These are phyloP conservation scores for Cromileptes altivelis DNA, from an alignment of 2,113 vertebrate genomes.

Conservation along the genomic window DNA sequence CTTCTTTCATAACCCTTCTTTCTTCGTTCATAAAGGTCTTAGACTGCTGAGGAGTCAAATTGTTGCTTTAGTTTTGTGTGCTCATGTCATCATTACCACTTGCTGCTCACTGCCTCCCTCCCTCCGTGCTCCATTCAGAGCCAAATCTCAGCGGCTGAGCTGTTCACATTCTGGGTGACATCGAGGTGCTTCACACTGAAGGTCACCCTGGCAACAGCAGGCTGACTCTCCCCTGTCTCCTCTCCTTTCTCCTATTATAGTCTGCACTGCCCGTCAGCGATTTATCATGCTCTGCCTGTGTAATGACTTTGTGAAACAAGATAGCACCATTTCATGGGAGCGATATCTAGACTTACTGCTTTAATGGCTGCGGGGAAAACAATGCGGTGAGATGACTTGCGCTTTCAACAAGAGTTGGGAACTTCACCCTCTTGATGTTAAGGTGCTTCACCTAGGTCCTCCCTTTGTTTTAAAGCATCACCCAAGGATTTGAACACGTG, in stretches of 20 bases:
- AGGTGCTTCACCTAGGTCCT: constrained; percentile 12
- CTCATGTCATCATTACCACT: neutral
- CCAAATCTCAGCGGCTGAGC: constrained; percentile 12
- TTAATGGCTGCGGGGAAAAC: constrained; percentile 18
- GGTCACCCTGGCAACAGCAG: constrained; percentile 67
- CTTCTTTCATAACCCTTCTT: neutral
- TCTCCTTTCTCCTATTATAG: constrained; percentile 64
- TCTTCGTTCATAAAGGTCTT: neutral
- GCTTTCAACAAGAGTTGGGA: neutral
- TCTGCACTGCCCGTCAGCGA: constrained; percentile 47
- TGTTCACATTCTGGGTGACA: constrained; percentile 49
- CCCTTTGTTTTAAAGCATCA: constrained; percentile 36
- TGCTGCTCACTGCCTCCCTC: neutral
- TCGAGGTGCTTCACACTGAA: constrained; percentile 50
- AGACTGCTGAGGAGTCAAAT: neutral
- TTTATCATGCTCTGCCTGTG: constrained; percentile 60
- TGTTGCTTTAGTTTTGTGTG: neutral
- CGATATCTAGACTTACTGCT: neutral
- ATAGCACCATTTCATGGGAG: constrained; percentile 33
- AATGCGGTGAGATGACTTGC: constrained; percentile 23
- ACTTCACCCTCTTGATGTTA: neutral
- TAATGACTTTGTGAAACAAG: constrained; percentile 67
- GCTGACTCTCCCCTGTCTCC: constrained; percentile 44
- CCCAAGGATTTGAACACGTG: constrained; percentile 37
- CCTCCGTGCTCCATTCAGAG: constrained; percentile 10